Conservation (phyloP, 2,113 vertebrate genomes). For the Misgurnus anguillicaudatus region DNA sequence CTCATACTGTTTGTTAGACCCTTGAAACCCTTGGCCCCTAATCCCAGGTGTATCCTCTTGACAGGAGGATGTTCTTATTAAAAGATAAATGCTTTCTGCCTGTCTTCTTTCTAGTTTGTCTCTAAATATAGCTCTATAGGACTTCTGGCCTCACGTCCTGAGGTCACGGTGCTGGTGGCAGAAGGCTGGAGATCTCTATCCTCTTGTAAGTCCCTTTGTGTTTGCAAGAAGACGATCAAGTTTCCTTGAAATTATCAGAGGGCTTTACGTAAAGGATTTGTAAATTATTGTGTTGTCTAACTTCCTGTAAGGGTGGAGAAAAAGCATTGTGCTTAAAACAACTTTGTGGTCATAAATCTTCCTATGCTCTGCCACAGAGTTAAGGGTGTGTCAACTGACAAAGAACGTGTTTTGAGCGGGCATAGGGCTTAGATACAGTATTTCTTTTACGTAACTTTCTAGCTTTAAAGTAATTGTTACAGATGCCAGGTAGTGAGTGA, state of each 20-base stretch:
- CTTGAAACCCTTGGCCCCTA: conserved; percentile 1
- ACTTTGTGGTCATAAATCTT: not conserved
- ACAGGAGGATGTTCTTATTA: not conserved
- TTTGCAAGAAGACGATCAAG: not conserved
- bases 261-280: not conserved
- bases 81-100: conserved; percentile 1
- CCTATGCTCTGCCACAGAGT: not conserved
- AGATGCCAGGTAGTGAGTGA: no score
- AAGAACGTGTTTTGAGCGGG: not conserved
- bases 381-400: not conserved
- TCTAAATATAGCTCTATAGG: conserved; percentile 8
- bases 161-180: conserved; percentile 6
- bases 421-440: not conserved
- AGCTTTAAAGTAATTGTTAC: no score
- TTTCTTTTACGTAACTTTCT: not conserved
- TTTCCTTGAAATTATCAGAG: not conserved
- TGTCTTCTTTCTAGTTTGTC: not conserved
- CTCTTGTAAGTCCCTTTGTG: not conserved
- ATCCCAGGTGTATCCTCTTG: not conserved
- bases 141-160: not conserved
- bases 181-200: not conserved
- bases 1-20: not conserved
- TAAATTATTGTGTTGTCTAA: not conserved
- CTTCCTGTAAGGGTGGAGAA: not conserved
- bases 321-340: not conserved